Conservation (phyloP, 2,888 invertebrate species). For the Sarcophaga carnaria region DNA sequence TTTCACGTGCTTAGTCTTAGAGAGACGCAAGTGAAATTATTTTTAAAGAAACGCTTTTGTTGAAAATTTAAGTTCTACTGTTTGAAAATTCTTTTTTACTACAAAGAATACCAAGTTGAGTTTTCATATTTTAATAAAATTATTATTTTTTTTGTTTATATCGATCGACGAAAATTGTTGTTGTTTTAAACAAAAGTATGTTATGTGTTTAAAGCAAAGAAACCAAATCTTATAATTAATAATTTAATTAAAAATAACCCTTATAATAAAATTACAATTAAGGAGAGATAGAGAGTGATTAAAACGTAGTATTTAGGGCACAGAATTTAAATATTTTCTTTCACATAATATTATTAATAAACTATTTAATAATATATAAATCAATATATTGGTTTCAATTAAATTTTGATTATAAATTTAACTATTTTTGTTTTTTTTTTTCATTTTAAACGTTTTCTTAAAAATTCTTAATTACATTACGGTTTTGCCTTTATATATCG, state of each 20-base stretch:
- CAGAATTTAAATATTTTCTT: conserved; percentile 27
- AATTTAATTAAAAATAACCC: conserved; percentile 21
- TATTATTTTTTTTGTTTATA: conserved; percentile 30
- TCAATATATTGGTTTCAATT: not conserved
- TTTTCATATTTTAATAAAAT: conserved; percentile 26
- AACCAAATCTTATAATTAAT: conserved; percentile 29
- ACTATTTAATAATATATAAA: conserved; percentile 3
- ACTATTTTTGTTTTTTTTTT: conserved; percentile 18
- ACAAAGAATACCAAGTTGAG: conserved; percentile 5
- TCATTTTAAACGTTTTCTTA: not conserved
- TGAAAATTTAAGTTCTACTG: not conserved
- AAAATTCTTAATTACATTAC: not conserved
- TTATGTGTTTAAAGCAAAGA: conserved; percentile 19
- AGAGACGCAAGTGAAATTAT: too few relatives aligned
- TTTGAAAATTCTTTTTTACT: not conserved
- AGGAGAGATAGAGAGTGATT: conserved; percentile 19
- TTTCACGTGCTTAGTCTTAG: too few relatives aligned
- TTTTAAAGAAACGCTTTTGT: too few relatives aligned
- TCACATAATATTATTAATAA: conserved; percentile 16
- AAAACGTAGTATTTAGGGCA: not conserved
- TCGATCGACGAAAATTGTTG: not conserved
- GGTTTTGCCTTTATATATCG: too few relatives aligned
- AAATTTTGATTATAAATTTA: conserved; percentile 50
- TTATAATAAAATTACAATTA: conserved; percentile 4
- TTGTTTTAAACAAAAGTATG: conserved; percentile 37